Evolutionary conservation across 2,113 vertebrate species (phyloP), one percentile per base, ranked within the genome.

Genomic region (Microcebus ravelobensis): DNA sequence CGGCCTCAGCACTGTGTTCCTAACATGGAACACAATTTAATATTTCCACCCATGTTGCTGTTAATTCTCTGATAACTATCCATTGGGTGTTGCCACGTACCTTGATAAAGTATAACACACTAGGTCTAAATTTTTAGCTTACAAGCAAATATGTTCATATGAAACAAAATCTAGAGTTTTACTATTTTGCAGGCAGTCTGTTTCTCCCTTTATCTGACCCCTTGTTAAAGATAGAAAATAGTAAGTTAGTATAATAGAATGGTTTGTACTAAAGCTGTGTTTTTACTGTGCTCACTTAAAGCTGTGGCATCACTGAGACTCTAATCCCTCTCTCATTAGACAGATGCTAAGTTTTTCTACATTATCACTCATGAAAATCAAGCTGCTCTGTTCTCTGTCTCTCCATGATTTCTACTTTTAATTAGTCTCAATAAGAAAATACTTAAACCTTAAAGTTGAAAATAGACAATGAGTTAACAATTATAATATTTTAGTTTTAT

Each of bases 391-490:
- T 9, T 61, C n/a, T 80, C 3, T 71, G 10, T 77, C 17, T 88
- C 45, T 77, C 20, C 25, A 29, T 74, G 29, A 79, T 83, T 84
- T 79, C 55, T 20, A 10, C 45, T 87, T 83, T 79, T 84, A 82
- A 90, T 63, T 57, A 81, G 57, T 45, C 39, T 36, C 90, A 95
- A 74, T 27, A 97, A 97, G 96, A 61, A 93, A 86, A 92, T 34
- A 55, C 77, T 95, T 87, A 81, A 68, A 95, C 45, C 73, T 68
- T 81, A 97, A 96, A 98, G 88, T 84, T 39, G 57, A 76, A 65
- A 97, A 48, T 70, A 92, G 67, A 95, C 87, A 97, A 96, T 74
- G 31, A 97, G 87, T 85, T 96, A 34, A 74, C 59, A 96, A 85
- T 59, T 50, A 91, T 1, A 3, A 65, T 50, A 39, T 5, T 25